These are phyloP conservation scores for Mus pahari DNA, from an alignment of 2,113 vertebrate species.

Conservation along the genomic window DNA sequence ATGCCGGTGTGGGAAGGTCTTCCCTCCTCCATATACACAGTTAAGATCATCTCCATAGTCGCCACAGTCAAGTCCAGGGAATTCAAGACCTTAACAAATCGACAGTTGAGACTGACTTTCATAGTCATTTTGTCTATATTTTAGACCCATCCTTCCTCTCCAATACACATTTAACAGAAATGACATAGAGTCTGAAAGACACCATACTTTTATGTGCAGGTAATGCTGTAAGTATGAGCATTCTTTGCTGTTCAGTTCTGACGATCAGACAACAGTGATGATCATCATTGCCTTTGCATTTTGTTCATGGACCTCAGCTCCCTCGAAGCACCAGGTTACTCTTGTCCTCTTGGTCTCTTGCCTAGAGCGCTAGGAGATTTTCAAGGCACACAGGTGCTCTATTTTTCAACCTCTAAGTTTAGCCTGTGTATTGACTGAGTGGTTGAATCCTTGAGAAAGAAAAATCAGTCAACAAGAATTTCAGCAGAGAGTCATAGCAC, in stretches of 20 bases:
- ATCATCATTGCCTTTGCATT: neutral
- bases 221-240: no score
- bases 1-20: neutral
- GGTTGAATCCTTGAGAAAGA: neutral
- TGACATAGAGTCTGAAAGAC: neutral
- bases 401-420: neutral
- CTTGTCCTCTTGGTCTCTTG: neutral
- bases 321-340: rapidly evolving
- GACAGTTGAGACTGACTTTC: neutral
- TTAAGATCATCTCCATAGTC: neutral
- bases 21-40: neutral
- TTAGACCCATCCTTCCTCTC: neutral
- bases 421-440: neutral
- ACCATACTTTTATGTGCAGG: neutral
- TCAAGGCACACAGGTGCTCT: neutral
- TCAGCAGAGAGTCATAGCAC: neutral
- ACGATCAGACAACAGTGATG: neutral
- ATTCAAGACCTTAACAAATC: neutral
- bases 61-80: neutral
- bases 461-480: neutral
- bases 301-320: neutral
- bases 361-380: neutral
- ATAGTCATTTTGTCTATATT: neutral
- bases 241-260: neutral
- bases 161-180: neutral